phyloP scores from a whole-genome alignment of 2,888 invertebrate species.

The Ctena decussata region DNA sequence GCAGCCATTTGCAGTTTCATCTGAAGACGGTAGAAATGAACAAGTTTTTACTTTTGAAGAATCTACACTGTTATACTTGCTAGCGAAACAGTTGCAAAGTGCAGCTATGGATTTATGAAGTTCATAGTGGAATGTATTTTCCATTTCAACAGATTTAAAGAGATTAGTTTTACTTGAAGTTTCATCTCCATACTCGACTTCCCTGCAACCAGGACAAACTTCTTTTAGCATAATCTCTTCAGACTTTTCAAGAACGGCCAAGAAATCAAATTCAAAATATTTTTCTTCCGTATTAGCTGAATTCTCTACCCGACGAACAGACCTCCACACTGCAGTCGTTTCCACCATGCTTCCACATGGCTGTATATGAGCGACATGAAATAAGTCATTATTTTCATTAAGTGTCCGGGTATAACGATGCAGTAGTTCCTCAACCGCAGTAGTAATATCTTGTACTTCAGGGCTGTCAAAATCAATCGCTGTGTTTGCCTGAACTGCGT shows the following conservation, averaged over 20 bases:
- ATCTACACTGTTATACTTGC: too few species aligned
- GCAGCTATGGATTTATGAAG: too few species aligned
- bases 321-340: not conserved
- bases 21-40: not conserved
- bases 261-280: not conserved
- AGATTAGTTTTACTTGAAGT: not conserved
- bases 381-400: not conserved
- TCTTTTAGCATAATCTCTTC: not conserved
- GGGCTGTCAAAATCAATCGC: not conserved
- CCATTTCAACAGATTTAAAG: not conserved
- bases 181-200: not conserved
- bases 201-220: not conserved
- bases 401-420: not conserved
- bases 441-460: not conserved
- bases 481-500: too few species aligned
- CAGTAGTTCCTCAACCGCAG: not conserved
- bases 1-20: not conserved
- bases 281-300: not conserved
- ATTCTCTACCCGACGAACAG: not conserved
- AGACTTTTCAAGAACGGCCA: not conserved
- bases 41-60: too few species aligned
- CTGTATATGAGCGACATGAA: not conserved
- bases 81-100: not conserved
- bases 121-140: not conserved
- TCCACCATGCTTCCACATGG: not conserved